Conservation (phyloP, 2,888 invertebrate species). For the Eucera pruinosa region DNA sequence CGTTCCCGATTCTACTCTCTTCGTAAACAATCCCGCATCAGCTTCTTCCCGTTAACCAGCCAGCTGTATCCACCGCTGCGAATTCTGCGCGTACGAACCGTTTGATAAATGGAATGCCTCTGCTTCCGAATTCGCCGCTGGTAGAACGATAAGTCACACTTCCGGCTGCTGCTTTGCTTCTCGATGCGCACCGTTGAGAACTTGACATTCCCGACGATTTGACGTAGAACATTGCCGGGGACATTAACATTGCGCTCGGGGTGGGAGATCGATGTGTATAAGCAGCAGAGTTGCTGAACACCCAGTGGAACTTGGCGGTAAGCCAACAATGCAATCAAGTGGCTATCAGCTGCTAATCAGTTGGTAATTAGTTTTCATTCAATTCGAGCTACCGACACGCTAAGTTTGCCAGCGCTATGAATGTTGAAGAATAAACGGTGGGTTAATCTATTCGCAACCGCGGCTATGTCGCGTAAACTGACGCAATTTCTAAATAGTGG, state of each 20-base stretch:
- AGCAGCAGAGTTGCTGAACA: conserved; percentile 29
- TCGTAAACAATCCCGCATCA: conserved; percentile 28
- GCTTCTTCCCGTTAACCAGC: neutral
- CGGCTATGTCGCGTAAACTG: too few species aligned
- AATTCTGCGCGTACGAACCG: too few species aligned
- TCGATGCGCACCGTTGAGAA: too few species aligned
- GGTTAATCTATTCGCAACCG: too few species aligned
- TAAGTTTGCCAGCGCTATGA: too few species aligned
- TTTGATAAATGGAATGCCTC: conserved; percentile 17
- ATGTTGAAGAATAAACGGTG: too few species aligned
- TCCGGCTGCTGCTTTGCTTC: too few species aligned
- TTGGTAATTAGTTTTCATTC: conserved; percentile 36
- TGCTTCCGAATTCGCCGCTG: neutral
- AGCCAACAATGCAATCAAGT: conserved; percentile 37
- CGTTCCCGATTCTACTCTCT: conserved; percentile 16
- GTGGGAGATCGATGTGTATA: conserved; percentile 7
- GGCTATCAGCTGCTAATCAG: conserved; percentile 33
- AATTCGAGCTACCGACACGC: conserved; percentile 6
- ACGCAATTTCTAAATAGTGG: too few species aligned
- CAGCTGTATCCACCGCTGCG: too few species aligned
- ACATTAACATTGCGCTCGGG: conserved; percentile 8
- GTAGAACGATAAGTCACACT: conserved; percentile 1
- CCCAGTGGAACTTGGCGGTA: conserved; percentile 28
- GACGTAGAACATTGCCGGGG: conserved; percentile 1
- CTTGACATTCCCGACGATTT: neutral